Evolutionary conservation across 2,888 invertebrate genomes (phyloP).

Genomic region (Dynastes grantii): DNA sequence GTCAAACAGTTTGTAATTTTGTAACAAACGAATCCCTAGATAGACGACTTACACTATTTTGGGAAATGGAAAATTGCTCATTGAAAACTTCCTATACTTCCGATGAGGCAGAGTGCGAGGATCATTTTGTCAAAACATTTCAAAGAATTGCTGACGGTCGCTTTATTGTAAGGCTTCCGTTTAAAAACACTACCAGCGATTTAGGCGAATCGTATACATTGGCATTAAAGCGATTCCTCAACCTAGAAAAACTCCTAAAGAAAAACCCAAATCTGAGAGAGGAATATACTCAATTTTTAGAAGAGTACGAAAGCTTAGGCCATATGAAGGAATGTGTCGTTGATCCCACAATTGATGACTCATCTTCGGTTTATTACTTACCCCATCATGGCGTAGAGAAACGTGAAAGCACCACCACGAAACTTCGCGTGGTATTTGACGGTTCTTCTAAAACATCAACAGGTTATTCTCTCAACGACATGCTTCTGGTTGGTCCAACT

Average conservation of each 20-base stretch:
- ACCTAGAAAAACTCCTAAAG: slow-evolving; percentile 10
- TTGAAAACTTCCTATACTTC: too few species aligned
- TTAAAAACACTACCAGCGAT: not conserved
- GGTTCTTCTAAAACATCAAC: not conserved
- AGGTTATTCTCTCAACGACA: too few species aligned
- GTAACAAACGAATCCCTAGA: too few species aligned
- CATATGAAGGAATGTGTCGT: not conserved
- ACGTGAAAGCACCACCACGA: not conserved
- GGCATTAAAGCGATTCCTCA: slow-evolving; percentile 16
- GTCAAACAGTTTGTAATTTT: too few species aligned
- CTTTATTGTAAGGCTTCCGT: not conserved
- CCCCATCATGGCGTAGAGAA: not conserved
- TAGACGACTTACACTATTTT: too few species aligned
- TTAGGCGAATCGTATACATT: slow-evolving; percentile 15
- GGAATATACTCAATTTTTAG: not conserved
- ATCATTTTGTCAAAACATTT: too few species aligned
- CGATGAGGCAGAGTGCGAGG: too few species aligned
- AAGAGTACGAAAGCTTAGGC: not conserved
- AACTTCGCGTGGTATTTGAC: not conserved
- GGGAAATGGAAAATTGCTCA: too few species aligned
- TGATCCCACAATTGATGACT: not conserved
- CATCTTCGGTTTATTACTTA: not conserved
- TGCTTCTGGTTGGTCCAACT: not conserved
- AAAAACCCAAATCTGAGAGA: not conserved
- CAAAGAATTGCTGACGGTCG: not conserved